Base-by-base conservation (phyloP, 1,140 invertebrate species). In the Bombus ignitus region DNA sequence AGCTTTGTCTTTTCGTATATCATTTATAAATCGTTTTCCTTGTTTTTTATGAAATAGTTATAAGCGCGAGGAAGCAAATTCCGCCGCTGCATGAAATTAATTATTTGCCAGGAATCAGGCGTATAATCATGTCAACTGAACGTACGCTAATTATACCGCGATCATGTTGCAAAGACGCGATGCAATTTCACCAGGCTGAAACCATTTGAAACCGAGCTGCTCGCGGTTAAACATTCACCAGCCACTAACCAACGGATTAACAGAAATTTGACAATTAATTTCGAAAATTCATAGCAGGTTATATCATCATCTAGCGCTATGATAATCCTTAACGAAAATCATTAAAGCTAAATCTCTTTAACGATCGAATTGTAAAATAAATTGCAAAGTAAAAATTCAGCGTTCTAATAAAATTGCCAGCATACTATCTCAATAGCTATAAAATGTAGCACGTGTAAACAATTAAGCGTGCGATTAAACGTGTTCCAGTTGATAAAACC, bases 401-500 rank as follows among this genome's bases (percentile, higher is more conserved):
- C 28, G 39, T 39, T n/a, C 42, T 15, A 32, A 44, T 44, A 15
- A 32, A 35, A 53, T 44, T 74, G 9, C 32, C 3, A 18, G 28
- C 12, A 22, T 25, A 25, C 73, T 9, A 53, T 53, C 9, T 2
- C 12, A 12, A 2, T 25, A 6, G 18, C n/a, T 42, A 35, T 39
- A 39, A 77, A 39, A 42, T 10, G 65, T 65, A 53, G 65, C 76
- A 39, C 73, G 53, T 77, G 80, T 77, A 57, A 88, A 88, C 62
- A 81, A 85, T 89, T 88, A 81, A 68, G 57, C 76, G 25, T 53
- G 32, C 70, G 13, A 80, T 88, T 78, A 79, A 79, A 82, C 18
- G 53, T 82, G 68, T 85, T 73, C 77, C 78, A 53, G 59, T 62
- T 88, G 86, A 89, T 78, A 85, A 85, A 84, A 89, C 68, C 84